Base-by-base conservation (phyloP, 2,888 invertebrate genomes). In the Macrosoma leucophasiata region DNA sequence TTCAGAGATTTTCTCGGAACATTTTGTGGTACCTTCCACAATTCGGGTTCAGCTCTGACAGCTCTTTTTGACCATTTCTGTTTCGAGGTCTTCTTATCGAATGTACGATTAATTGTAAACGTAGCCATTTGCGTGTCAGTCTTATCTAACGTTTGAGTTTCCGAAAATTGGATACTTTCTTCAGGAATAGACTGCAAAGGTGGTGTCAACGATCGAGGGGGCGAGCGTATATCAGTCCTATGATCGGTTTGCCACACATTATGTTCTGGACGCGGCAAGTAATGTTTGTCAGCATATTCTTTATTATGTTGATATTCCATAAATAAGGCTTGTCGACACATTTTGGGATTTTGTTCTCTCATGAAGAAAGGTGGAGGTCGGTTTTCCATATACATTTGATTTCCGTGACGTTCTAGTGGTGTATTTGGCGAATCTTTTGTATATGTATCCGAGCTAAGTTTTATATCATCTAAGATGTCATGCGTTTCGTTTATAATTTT, bases 131-230 rank as follows among this genome's bases (percentile, higher is more conserved):
- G 64, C 36, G 55, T 63, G 43, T 70, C 57, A 28, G 67, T 70
- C 51, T 59, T 67, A 36, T 77, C 67, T 3, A 75, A 48, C 6
- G 55, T 37, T 25, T 70, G 72, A n/a, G 70, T 71, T 22, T 75
- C 68, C 1, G 65, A 75, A 34, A 64, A 54, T 20, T 78, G 73
- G 3, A 50, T 48, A 41, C 75, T 84, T 46, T 86, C 86, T 59
- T 87, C 86, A 7, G 84, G 81, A 19, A 86, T 86, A 0, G 81
- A 73, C 23, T 78, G 75, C 9, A 86, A 56, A 2, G 78, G 75
- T 2, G 76, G 76, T 1, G 78, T 71, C 19, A 73, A 49, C 1
- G 84, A 75, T 29, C 78, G 56, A 1, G 74, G 73, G 1, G 84
- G 82, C 1, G 84, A 75, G 33, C 56, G 64, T 1, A 48, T 33